phyloP scores from a whole-genome alignment of 2,113 vertebrate genomes.

The Seriola aureovittata region DNA sequence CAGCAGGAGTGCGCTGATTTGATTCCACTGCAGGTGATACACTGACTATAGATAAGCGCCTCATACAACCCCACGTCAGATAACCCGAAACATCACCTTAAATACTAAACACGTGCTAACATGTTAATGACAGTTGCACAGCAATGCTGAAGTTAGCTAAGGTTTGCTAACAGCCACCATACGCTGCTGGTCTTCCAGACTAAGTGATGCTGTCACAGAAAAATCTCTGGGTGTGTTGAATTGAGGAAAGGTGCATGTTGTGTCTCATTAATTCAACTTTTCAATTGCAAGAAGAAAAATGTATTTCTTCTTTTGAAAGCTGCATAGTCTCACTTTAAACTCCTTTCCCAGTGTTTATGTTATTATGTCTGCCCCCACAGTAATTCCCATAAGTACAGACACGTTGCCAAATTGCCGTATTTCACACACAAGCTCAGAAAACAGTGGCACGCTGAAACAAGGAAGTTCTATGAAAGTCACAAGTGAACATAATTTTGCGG shows the following conservation, averaged over 20 bases:
- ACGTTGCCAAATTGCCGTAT: constrained; percentile 25
- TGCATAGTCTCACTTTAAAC: constrained; percentile 17
- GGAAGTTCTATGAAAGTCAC: constrained; percentile 50
- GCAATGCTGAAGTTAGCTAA: neutral
- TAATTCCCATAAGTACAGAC: constrained; percentile 34
- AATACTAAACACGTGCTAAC: neutral
- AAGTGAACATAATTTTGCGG: constrained; percentile 50
- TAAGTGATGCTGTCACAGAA: neutral
- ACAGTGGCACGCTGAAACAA: constrained; percentile 64
- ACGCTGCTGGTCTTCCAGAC: constrained; percentile 8
- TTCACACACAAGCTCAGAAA: constrained; percentile 53
- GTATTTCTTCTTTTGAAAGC: constrained; percentile 30
- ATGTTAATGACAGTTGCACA: neutral
- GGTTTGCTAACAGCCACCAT: neutral
- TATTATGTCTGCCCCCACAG: constrained; percentile 45
- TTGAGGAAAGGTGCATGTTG: constrained; percentile 7
- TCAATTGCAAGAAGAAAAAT: constrained; percentile 1
- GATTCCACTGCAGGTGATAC: no score
- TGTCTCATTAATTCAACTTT: constrained; percentile 28
- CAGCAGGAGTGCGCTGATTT: no score
- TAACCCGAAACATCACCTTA: no score
- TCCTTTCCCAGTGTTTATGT: constrained; percentile 24
- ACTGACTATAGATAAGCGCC: no score
- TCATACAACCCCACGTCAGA: no score
- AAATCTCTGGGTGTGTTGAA: constrained; percentile 1